Evolutionary conservation across 1,140 invertebrate species (phyloP), one percentile per base, ranked within the genome.

Genomic region (Formica exsecta): DNA sequence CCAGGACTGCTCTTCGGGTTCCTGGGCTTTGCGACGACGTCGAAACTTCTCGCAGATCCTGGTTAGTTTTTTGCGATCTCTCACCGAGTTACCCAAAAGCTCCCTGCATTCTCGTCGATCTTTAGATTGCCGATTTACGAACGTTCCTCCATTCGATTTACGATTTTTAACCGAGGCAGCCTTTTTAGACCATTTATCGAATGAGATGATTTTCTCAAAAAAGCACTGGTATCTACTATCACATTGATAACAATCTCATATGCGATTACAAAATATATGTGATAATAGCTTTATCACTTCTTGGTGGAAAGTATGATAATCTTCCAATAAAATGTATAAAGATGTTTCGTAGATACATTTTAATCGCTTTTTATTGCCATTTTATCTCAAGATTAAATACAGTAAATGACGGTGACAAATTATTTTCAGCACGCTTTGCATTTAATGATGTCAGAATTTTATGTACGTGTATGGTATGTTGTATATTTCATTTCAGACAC

Each of bases 401-500:
- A 70, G 11, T 13, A 54, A 86, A 65, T 59, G 59, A 48, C n/a
- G 19, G 19, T 9, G 9, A 48, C 9, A 79, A 13, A 19, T 79
- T 36, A 80, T 70, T 57, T 73, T 25, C 66, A 80, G 29, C 57
- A 36, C 54, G 13, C 32, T 44, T 76, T 41, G 88, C 44, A 25
- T 38, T 54, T 11, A 76, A 86, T 64, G 76, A 77, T 83, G 64
- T 54, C 25, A 66, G 48, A n/a, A 73, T 65, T 54, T 86, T 64
- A 29, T 29, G n/a, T 86, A 84, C 86, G 70, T 77, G 64, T 90
- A 93, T 85, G 87, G 89, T 89, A 91, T 59, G 68, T 85, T 74
- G 75, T 92, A 80, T 93, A 85, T 93, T 92, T 93, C 57, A 92
- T 95, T 95, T 87, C 94, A 95, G 94, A 95, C 94, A 94, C 93